Percentiles rank a stretch among this genome's conserved stretches.
phyloP scores from a whole-genome alignment of 2,888 invertebrate species.

The Fragum whitleyi region DNA sequence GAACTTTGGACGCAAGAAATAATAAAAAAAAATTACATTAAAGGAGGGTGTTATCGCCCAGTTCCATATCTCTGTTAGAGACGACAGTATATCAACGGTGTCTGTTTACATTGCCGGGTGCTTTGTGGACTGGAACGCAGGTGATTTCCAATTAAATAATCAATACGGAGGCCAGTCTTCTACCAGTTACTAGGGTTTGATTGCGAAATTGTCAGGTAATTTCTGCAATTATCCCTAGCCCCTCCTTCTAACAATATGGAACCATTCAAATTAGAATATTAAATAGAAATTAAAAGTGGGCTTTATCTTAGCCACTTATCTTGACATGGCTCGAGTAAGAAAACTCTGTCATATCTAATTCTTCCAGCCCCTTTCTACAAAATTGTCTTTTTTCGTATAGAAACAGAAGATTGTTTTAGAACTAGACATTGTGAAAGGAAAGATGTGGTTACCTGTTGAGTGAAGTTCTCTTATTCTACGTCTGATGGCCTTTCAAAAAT shows the following conservation, averaged over 20 bases:
- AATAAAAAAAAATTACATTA: too few species aligned
- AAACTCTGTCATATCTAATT: too few species aligned
- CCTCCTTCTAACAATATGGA: neutral
- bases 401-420: too few species aligned
- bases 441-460: neutral
- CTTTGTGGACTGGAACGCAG: slow-evolving; percentile 35
- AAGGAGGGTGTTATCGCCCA: too few species aligned
- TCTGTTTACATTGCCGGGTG: slow-evolving; percentile 24
- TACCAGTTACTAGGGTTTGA: slow-evolving; percentile 37
- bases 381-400: too few species aligned
- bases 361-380: too few species aligned
- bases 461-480: neutral
- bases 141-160: slow-evolving; percentile 41
- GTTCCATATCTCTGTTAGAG: slow-evolving; percentile 22
- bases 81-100: neutral
- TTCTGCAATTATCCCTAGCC: slow-evolving; percentile 39
- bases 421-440: neutral
- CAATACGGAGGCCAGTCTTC: slow-evolving; percentile 43
- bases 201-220: slow-evolving; percentile 44
- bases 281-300: too few species aligned
- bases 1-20: too few species aligned
- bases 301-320: too few species aligned
- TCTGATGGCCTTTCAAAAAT: neutral
- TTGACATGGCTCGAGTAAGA: too few species aligned
- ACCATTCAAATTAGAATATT: neutral